These are phyloP conservation scores for Scaptomyza pallida DNA, from an alignment of 1,140 invertebrate species.

Conservation along the genomic window DNA sequence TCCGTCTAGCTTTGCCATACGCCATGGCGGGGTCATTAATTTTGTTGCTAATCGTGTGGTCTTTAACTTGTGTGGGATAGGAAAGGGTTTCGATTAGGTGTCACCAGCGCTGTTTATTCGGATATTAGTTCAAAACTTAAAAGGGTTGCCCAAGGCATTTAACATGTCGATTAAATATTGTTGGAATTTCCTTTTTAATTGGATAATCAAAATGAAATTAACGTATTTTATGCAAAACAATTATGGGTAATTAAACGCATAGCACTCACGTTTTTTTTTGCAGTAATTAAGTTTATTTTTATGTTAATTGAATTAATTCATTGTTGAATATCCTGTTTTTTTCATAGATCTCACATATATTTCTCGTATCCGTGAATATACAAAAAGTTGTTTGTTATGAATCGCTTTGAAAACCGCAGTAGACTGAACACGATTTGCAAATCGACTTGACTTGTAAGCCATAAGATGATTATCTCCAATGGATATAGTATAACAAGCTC, in stretches of 20 bases:
- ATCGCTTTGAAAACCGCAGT: not conserved
- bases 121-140: conserved; percentile 37
- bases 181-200: not conserved
- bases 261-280: not conserved
- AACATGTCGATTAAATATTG: too few species aligned
- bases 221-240: not conserved
- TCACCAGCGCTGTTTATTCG: conserved; percentile 36
- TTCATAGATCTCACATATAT: not conserved
- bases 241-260: not conserved
- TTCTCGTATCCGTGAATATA: not conserved
- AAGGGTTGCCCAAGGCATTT: not conserved
- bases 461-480: too few species aligned
- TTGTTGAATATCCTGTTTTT: not conserved
- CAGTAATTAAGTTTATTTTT: not conserved
- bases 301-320: not conserved
- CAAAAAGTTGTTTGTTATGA: not conserved
- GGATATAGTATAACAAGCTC: conserved; percentile 5
- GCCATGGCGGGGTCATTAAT: conserved; percentile 44
- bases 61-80: conserved; percentile 32
- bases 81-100: conserved; percentile 39
- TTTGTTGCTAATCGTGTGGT: conserved; percentile 47
- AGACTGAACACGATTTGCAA: conserved; percentile 9
- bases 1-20: not conserved
- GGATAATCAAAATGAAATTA: not conserved
- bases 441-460: not conserved